Conservation (phyloP, 2,888 invertebrate genomes). For the Formica aserva region DNA sequence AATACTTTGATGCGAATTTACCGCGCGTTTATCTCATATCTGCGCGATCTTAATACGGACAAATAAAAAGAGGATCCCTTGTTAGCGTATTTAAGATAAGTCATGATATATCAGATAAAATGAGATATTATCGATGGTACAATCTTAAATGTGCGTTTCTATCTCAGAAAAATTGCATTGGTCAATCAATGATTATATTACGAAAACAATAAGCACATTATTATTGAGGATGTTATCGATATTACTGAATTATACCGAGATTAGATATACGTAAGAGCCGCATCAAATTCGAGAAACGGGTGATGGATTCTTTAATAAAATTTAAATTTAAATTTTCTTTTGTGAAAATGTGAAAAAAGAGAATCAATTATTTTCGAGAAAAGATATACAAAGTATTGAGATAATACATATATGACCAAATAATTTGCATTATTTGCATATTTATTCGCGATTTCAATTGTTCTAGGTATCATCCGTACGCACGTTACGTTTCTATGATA, state of each 20-base stretch:
- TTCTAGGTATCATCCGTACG: neutral
- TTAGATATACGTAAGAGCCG: neutral
- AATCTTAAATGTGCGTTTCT: neutral
- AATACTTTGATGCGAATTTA: conserved; percentile 6
- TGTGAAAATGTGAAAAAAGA: neutral
- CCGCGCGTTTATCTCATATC: neutral
- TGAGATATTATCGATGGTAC: neutral
- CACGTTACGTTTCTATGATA: conserved; percentile 11
- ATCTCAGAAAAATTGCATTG: neutral
- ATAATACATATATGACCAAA: neutral
- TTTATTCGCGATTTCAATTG: neutral
- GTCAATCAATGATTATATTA: neutral
- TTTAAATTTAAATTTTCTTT: neutral
- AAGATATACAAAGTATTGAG: neutral
- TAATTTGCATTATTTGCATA: neutral
- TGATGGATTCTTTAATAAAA: neutral
- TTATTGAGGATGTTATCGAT: neutral
- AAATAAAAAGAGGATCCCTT: neutral
- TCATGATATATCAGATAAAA: conserved; percentile 10
- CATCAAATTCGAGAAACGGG: neutral
- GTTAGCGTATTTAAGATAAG: conserved; percentile 20
- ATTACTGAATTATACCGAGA: neutral
- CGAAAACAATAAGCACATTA: neutral
- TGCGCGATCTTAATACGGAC: neutral
- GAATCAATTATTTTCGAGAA: neutral